Evolutionary conservation across 2,797 vertebrate genomes (phyloP), one percentile per base, ranked within the genome.

Genomic region (Acanthurus leucopareius): DNA sequence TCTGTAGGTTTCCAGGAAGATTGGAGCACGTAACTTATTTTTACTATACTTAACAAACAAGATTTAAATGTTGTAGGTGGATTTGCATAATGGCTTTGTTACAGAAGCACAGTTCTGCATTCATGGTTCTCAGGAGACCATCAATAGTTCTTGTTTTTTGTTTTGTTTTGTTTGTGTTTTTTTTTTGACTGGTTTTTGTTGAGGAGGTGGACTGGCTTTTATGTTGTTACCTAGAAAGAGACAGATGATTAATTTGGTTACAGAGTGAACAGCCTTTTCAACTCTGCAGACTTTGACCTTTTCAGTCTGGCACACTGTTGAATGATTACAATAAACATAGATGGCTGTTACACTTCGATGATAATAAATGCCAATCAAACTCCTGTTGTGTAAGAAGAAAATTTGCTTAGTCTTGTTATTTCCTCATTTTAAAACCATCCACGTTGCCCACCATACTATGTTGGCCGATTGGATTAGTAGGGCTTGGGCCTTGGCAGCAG

Each of bases 201-300:
- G 57, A 81, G 86, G 75, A 89, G 17, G 19, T 75, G 82, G 40
- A 69, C 35, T 71, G 63, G 54, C 32, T 78, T 35, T 72, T 75
- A 45, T 79, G 38, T 72, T 86, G 44, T 71, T 64, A 66, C 59
- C 71, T 68, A 62, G 52, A 76, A 48, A 45, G 40, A 54, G 54
- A 79, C 66, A 64, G 56, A 84, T 70, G 85, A 90, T 92, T 89
- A 80, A 84, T 87, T 86, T 83, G 35, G 71, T 69, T 77, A 83
- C 77, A 89, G 44, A 77, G 70, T 79, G 58, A 86, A 80, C 74
- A 84, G 79, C 15, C 77, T 88, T 76, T 80, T 85, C 70, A 84
- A 69, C 75, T 81, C 64, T 25, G 47, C 52, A 87, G 89, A 93
- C 91, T 93, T 93, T 93, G 90, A 92, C 89, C 89, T 92, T 92